Base-by-base conservation (phyloP, 2,113 vertebrate genomes). In the Rhinopomastus cyanomelas region DNA sequence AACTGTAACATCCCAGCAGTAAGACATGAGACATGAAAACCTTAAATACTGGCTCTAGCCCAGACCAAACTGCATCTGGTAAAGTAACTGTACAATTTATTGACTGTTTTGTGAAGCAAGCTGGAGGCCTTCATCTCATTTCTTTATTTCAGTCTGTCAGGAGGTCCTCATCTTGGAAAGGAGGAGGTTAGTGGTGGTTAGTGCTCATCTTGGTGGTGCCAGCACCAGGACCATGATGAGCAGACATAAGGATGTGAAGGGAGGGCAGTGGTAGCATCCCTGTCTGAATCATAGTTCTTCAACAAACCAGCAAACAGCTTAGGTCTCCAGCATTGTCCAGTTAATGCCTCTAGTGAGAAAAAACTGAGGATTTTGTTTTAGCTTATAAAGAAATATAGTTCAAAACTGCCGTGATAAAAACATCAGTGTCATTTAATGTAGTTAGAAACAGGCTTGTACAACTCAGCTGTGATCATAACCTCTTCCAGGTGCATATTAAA, bases 401-500 rank as follows among this genome's bases (percentile, higher is more conserved):
- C 52, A 21, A 78, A 92, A 91, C 20, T 75, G 44, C 32, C 44
- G 32, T 49, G 48, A 89, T 49, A 91, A 91, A 92, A 89, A 80
- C 26, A 39, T 72, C 62, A 14, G 16, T 65, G 57, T 71, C 29
- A 68, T 88, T 83, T 89, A 51, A 81, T 4, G 27, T 60, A 83
- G 48, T 77, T 67, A 88, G 79, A 83, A 89, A 39, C n/a, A 74
- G 53, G 34, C 17, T 75, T 86, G 49, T 51, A 64, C 36, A 83
- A 61, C 81, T 94, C 57, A 75, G 21, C 78, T 57, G 19, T 73
- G 88, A 90, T 73, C 74, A 73, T 20, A 76, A 55, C 25, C 55
- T 75, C 37, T 94, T 86, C 88, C 46, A 87, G 74, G 42, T 59
- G 27, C 8, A 62, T 76, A 14, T 22, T 62, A 62, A 12, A 74